phyloP scores from a whole-genome alignment of 2,113 vertebrate species.

The Lampris incognitus region DNA sequence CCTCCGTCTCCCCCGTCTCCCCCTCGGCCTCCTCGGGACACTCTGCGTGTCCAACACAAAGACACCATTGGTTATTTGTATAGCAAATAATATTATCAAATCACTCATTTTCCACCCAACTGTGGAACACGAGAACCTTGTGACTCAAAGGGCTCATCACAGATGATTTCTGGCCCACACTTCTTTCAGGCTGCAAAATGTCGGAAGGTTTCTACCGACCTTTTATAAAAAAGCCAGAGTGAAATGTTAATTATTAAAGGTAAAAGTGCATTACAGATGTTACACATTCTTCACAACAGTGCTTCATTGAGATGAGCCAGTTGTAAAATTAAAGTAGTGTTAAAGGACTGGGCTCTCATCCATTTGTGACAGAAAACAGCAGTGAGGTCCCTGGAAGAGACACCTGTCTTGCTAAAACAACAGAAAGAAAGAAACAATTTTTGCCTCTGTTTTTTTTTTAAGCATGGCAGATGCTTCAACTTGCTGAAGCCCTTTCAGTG shows the following conservation, averaged over 20 bases:
- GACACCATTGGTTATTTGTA: background rate
- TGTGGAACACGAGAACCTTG: too few species aligned
- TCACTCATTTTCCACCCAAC: too few species aligned
- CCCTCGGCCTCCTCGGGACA: conserved; percentile 68
- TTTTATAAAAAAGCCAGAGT: background rate
- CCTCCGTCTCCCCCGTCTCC: conserved; percentile 63
- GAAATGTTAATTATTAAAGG: background rate
- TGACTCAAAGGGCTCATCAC: too few species aligned
- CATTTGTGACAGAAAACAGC: conserved; percentile 7
- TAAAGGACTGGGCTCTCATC: background rate
- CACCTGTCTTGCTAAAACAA: too few species aligned
- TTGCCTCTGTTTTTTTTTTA: background rate
- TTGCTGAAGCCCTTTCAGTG: too few species aligned
- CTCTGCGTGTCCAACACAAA: conserved; percentile 63
- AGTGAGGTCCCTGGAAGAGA: too few species aligned
- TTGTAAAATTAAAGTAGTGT: conserved; percentile 7
- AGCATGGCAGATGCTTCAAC: conserved; percentile 8
- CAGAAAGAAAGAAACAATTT: too few species aligned
- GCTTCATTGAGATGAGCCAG: background rate
- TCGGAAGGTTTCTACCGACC: background rate
- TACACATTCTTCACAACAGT: background rate
- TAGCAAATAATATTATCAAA: too few species aligned
- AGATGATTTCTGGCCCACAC: too few species aligned
- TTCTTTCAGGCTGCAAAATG: background rate
- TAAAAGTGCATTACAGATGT: background rate